phyloP scores from a whole-genome alignment of 2,888 invertebrate genomes.

The Andrena bicolor region DNA sequence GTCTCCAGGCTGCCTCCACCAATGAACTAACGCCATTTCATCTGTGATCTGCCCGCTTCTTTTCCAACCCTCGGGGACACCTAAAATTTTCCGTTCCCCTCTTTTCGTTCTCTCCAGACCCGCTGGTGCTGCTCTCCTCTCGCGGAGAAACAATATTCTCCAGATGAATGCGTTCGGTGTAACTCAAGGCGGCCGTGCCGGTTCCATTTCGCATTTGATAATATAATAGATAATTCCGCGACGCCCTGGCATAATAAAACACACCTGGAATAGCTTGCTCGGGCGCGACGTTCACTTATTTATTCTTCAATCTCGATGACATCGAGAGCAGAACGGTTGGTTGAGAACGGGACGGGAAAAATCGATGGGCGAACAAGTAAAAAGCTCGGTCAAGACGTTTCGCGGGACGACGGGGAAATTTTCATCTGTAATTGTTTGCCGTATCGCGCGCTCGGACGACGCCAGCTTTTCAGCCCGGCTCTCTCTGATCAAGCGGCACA shows the following conservation, averaged over 20 bases:
- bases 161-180: constrained; percentile 40
- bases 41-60: constrained; percentile 56
- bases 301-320: background rate
- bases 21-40: constrained; percentile 37
- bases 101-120: background rate
- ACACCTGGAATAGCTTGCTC: constrained; percentile 23
- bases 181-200: constrained; percentile 14
- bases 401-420: background rate
- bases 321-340: background rate
- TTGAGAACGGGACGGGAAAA: background rate
- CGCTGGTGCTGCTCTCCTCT: background rate
- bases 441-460: constrained; percentile 4
- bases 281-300: constrained; percentile 6
- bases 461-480: constrained; percentile 5
- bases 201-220: constrained; percentile 49
- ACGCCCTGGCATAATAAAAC: constrained; percentile 20
- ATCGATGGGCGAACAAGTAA: background rate
- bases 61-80: constrained; percentile 40
- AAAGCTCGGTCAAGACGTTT: constrained; percentile 11
- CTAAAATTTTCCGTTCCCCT: constrained; percentile 30
- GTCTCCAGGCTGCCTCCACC: constrained; percentile 14
- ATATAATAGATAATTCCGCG: constrained; percentile 42
- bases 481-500: constrained; percentile 46
- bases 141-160: constrained; percentile 47
- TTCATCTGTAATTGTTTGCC: constrained; percentile 30